Evolutionary conservation across 2,888 invertebrate genomes (phyloP), one percentile per base, ranked within the genome.

Genomic region (Ferrisia virgata): DNA sequence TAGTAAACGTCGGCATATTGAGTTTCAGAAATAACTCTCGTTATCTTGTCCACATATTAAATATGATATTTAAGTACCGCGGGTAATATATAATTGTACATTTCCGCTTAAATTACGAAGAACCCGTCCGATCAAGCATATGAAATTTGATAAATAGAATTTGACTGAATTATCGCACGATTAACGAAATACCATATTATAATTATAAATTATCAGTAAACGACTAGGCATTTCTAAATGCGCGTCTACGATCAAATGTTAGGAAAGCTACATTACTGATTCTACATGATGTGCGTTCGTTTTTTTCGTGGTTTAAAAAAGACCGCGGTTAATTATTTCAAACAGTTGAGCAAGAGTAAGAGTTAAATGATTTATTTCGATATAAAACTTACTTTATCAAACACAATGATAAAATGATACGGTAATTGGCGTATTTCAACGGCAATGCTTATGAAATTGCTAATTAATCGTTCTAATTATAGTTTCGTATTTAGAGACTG

Each of bases 31-130:
- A 64, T 64, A 64, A 64, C 11, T 28, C 13, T 28, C 1, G 22
- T 64, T 64, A 64, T 64, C 58, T 64, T 11, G 9, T 64, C 22
- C 15, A 11, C 13, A 28, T 64, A 64, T 64, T 25, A 28, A 9
- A 64, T 25, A 28, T 64, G 28, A 28, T 64, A 28, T n/a, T n/a
- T n/a, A n/a, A n/a, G n/a, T 64, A 64, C 58, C 13, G 58, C 58
- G 5, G 28, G 25, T 13, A 53, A 53, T 43, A 3, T 13, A 13
- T n/a, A 11, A 64, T 25, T 64, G 4, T 28, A 28, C 33, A 72
- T 72, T 72, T 72, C 72, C 33, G 72, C 33, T 72, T 15, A 36
- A 72, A 33, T 72, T 72, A 72, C 72, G 33, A 72, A 33, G 72
- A 72, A 64, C 25, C 28, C 58, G 28, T 9, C 1, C 25, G 58